phyloP scores from a whole-genome alignment of 2,888 invertebrate genomes.

The Ctenicera cuprea region DNA sequence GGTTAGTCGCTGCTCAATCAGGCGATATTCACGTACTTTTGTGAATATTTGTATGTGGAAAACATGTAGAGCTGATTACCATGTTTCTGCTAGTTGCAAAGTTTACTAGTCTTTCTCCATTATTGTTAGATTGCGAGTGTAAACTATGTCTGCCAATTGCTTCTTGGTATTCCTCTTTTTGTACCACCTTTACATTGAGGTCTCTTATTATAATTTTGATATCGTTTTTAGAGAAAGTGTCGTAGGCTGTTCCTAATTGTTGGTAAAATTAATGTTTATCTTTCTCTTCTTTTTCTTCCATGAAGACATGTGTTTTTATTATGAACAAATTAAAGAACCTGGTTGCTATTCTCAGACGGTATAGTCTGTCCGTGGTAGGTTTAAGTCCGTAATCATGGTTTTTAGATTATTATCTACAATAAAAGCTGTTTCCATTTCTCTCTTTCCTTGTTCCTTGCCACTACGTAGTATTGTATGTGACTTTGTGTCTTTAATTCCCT shows the following conservation, averaged over 20 bases:
- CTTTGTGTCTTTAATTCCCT: neutral
- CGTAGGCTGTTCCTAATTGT: neutral
- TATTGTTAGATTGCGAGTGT: neutral
- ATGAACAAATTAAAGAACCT: constrained; percentile 4
- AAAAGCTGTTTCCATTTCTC: neutral
- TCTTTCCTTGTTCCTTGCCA: neutral
- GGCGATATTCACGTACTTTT: too few species aligned
- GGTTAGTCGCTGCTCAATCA: too few species aligned
- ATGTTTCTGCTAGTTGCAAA: too few species aligned
- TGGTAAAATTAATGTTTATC: constrained; percentile 2
- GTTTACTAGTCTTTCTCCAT: too few species aligned
- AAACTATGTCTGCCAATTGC: neutral
- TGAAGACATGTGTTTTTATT: neutral
- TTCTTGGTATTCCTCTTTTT: neutral
- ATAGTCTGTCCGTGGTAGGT: neutral
- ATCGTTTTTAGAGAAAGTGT: neutral
- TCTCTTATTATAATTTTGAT: neutral
- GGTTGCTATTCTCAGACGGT: neutral
- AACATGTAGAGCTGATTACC: too few species aligned
- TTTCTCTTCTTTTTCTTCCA: neutral
- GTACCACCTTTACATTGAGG: neutral
- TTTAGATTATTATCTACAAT: neutral
- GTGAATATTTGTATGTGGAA: too few species aligned
- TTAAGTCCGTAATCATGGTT: neutral
- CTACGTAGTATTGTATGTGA: neutral